Conservation (phyloP, 2,797 vertebrate species). For the Protosalanx chinensis region DNA sequence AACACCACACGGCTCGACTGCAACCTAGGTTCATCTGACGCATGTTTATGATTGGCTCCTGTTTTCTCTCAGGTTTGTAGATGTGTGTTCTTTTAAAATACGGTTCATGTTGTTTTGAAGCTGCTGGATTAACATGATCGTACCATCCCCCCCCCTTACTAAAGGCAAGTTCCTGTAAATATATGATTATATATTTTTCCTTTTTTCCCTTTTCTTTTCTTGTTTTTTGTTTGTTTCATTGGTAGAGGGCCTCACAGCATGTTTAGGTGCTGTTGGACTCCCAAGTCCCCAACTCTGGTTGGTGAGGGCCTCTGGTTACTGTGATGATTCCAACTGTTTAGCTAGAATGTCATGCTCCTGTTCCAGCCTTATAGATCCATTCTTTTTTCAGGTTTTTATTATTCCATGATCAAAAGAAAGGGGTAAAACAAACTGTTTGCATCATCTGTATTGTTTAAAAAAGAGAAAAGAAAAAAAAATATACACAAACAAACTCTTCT, state of each 20-base stretch:
- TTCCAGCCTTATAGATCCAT: constrained; percentile 71
- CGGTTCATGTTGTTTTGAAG: constrained; percentile 97
- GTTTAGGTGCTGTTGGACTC: constrained; percentile 95
- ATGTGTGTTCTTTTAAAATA: constrained; percentile 92
- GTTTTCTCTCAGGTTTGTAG: constrained; percentile 99
- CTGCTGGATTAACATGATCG: constrained; percentile 91
- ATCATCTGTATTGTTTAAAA: constrained; percentile 85
- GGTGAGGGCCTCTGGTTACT: constrained; percentile 92
- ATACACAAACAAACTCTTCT: constrained; percentile 63
- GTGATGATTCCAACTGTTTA: constrained; percentile 77
- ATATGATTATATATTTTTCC: constrained; percentile 69
- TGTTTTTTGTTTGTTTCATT: constrained; percentile 63
- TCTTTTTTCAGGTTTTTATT: constrained; percentile 87
- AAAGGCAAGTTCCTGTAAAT: constrained; percentile 97
- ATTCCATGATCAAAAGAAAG: constrained; percentile 73
- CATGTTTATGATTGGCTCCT: constrained; percentile 85
- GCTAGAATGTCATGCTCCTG: constrained; percentile 52
- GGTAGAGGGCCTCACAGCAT: constrained; percentile 92
- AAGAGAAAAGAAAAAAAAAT: too few species aligned
- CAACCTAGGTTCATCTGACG: constrained; percentile 78
- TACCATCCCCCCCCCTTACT: constrained; percentile 67
- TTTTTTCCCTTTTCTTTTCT: constrained; percentile 64
- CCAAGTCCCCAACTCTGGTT: constrained; percentile 94
- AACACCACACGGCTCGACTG: constrained; percentile 58
- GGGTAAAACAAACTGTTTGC: constrained; percentile 76